phyloP scores from a whole-genome alignment of 2,888 invertebrate species.

The Thereva nobilitata region DNA sequence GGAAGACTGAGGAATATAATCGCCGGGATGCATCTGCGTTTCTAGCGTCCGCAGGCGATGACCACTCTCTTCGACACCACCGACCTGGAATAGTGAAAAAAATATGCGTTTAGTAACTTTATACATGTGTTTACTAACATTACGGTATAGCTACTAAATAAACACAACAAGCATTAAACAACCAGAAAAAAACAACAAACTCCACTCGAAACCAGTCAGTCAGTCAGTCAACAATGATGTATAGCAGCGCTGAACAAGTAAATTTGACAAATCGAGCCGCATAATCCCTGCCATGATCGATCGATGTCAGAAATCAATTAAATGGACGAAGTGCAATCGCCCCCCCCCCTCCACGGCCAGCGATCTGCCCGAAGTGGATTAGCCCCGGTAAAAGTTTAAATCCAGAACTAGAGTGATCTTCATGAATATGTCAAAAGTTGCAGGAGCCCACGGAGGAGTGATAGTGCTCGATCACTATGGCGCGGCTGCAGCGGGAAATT shows the following conservation, averaged over 20 bases:
- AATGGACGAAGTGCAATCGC: constrained; percentile 2
- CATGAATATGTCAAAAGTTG: no score
- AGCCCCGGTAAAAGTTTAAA: not conserved
- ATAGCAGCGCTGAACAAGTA: constrained; percentile 20
- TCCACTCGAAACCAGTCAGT: constrained; percentile 5
- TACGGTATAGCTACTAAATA: no score
- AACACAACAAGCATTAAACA: not conserved
- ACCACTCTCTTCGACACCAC: constrained; percentile 93
- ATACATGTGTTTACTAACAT: not conserved
- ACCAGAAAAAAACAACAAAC: constrained; percentile 16
- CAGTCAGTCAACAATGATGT: not conserved
- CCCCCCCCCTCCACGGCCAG: constrained; percentile 5
- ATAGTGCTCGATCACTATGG: not conserved
- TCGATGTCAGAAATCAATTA: constrained; percentile 33
- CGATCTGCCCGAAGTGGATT: not conserved
- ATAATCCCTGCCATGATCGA: constrained; percentile 24
- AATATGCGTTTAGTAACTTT: constrained; percentile 22
- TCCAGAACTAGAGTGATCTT: no score
- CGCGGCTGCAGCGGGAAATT: constrained; percentile 3
- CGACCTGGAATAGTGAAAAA: constrained; percentile 69
- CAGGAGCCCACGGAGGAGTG: not conserved
- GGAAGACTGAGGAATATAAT: constrained; percentile 88
- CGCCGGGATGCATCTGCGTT: constrained; percentile 80
- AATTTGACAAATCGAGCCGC: constrained; percentile 24
- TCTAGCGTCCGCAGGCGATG: constrained; percentile 80